A percentile compares a stretch with the other conserved stretches of the same genome.
Evolutionary conservation across 2,113 vertebrate species (phyloP).

Genomic region (Rhegmatorhina hoffmannsi): DNA sequence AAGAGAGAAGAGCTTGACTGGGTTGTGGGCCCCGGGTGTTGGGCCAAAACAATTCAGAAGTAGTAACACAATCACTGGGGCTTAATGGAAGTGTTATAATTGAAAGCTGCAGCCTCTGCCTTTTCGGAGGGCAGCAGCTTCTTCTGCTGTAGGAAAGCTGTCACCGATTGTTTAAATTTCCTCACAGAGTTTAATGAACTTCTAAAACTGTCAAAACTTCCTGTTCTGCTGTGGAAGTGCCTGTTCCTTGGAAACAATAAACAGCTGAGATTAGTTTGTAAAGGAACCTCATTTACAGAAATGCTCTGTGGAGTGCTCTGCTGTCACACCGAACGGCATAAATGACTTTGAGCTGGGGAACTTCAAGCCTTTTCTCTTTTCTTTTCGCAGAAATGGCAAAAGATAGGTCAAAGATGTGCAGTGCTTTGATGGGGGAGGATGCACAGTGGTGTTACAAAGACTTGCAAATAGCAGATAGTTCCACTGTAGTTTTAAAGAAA

Average conservation of each 20-base stretch:
- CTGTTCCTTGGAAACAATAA: conserved; percentile 47
- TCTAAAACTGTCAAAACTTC: conserved; percentile 52
- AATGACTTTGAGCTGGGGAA: background rate
- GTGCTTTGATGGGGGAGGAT: background rate
- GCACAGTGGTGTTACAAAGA: background rate
- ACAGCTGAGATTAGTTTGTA: conserved; percentile 23
- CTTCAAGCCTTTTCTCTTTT: background rate
- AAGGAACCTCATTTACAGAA: conserved; percentile 30
- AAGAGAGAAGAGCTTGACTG: conserved; percentile 1
- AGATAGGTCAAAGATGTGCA: background rate
- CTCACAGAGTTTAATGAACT: conserved; percentile 63
- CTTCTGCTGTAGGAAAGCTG: conserved; percentile 29
- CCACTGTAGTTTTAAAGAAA: background rate
- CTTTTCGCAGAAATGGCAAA: background rate
- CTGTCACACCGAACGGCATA: background rate
- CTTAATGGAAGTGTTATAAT: conserved; percentile 57
- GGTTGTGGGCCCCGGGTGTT: conserved; percentile 12
- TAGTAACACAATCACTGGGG: conserved; percentile 22
- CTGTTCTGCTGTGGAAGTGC: conserved; percentile 51
- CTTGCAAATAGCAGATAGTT: background rate
- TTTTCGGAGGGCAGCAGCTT: background rate
- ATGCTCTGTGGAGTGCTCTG: background rate
- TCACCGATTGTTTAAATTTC: conserved; percentile 51
- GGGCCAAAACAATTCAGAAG: conserved; percentile 42
- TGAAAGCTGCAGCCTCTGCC: conserved; percentile 59